Evolutionary conservation across 35 echinoderm and acorn worm genomes (phyloP), one percentile per base, ranked within the genome.

Genomic region (Diadema setosum): DNA sequence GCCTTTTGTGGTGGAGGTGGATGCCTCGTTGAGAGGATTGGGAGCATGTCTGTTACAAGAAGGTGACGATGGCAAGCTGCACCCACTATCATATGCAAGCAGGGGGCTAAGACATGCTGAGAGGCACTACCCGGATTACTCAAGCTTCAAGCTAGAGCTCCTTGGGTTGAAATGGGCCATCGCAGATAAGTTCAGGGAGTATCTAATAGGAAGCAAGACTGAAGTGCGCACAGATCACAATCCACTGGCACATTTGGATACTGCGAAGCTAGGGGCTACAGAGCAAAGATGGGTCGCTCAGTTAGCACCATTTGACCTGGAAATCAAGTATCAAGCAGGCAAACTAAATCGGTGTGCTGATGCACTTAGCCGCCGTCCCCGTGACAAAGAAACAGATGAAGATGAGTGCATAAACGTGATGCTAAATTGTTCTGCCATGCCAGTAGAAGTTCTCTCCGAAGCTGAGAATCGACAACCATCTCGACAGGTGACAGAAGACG

Each of bases 211-310:
- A 4, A 26, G 70, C 12, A 8, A 89, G 11, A 82, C 70, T 41
- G 23, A 17, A 4, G 70, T 83, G 25, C 52, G 39, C 48, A 89
- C 87, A 5, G 87, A 89, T 36, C 75, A 89, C 87, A 89, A 89
- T 37, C 80, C 80, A 15, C 60, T 90, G 6, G 35, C 81, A 16
- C 42, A 90, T 36, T 81, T 90, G 11, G 31, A 86, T 42, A 83
- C 18, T 21, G 88, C 88, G 17, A 85, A 91, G 65, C 61, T 91
- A 20, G 90, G 83, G 15, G 90, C 90, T 33, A 91, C 83, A 0
- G 90, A 92, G 35, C 83, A 86, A 21, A 76, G 90, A 8, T 92
- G 90, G 90, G 90, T 87, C 3, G 69, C 90, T 0, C 83, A 86
- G 40, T 74, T 92, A 9, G 90, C 90, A 23, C 18, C 83, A 44